These are phyloP conservation scores for Uloborus diversus DNA, from an alignment of 1,140 invertebrate genomes.

Conservation along the genomic window DNA sequence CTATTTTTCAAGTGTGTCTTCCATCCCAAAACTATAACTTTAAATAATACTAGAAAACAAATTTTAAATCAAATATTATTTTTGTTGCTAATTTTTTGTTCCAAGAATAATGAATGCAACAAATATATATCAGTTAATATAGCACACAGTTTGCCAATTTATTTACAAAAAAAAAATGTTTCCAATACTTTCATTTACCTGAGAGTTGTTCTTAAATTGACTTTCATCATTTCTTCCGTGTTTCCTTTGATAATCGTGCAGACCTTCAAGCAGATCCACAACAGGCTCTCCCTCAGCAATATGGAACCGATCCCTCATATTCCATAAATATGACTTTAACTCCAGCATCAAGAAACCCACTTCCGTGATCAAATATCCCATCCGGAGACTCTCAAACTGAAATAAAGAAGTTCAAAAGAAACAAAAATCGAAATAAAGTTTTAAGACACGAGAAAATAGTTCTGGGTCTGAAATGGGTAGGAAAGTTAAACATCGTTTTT, in stretches of 20 bases:
- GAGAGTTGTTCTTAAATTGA: conserved; percentile 38
- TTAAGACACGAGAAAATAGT: background rate
- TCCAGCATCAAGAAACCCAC: conserved; percentile 29
- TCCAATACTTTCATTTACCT: no score
- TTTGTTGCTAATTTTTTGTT: no score
- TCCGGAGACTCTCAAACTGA: conserved; percentile 54
- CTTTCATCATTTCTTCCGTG: background rate
- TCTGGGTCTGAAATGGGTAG: no score
- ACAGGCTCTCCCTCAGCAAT: conserved; percentile 51
- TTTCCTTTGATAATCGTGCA: conserved; percentile 48
- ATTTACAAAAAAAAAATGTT: no score
- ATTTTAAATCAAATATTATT: no score
- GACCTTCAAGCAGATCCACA: conserved; percentile 37
- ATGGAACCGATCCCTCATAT: conserved; percentile 41
- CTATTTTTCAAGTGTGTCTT: no score
- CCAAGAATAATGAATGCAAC: no score
- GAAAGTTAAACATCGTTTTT: no score
- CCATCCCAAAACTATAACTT: no score
- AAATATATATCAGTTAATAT: no score
- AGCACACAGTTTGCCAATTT: no score
- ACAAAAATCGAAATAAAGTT: background rate
- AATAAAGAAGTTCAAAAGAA: conserved; percentile 5
- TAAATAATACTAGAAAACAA: no score
- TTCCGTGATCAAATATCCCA: conserved; percentile 53
- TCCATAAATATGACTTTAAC: conserved; percentile 38